These are phyloP conservation scores for Pantherophis guttatus DNA, from an alignment of 2,113 vertebrate genomes.

Conservation along the genomic window DNA sequence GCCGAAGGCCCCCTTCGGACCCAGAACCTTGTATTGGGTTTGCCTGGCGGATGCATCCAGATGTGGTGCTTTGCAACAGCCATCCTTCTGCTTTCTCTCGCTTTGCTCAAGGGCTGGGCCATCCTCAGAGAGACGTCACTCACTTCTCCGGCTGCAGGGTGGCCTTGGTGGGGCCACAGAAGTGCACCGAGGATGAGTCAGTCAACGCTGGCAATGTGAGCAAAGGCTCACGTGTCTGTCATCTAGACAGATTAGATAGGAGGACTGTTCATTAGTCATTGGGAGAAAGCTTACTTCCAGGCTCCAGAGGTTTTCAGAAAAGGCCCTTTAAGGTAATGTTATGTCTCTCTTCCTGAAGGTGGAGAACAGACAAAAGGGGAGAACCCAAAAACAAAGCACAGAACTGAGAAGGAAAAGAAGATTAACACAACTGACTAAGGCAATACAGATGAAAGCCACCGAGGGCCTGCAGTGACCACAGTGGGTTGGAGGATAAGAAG, in stretches of 20 bases:
- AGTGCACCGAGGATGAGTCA: background rate
- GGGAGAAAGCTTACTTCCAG: background rate
- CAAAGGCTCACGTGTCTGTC: background rate
- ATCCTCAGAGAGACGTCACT: background rate
- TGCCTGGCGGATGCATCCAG: background rate
- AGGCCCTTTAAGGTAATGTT: background rate
- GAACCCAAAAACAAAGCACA: background rate
- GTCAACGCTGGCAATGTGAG: background rate
- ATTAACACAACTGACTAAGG: background rate
- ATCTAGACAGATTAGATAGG: background rate
- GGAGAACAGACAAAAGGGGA: background rate
- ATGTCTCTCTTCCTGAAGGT: background rate
- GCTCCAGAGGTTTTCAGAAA: background rate
- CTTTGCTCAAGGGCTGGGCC: background rate
- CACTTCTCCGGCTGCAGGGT: background rate
- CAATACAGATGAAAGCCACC: background rate
- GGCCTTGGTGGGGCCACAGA: background rate
- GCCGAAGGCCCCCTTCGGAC: background rate
- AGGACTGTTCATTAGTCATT: background rate
- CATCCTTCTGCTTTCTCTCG: background rate
- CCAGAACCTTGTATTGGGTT: background rate
- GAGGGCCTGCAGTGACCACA: background rate
- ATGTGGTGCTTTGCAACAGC: background rate
- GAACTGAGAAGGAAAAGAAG: background rate
- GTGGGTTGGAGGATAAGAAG: too few relatives aligned